These are phyloP conservation scores for Syngnathus rostellatus DNA, from an alignment of 2,797 vertebrate genomes.

Conservation along the genomic window DNA sequence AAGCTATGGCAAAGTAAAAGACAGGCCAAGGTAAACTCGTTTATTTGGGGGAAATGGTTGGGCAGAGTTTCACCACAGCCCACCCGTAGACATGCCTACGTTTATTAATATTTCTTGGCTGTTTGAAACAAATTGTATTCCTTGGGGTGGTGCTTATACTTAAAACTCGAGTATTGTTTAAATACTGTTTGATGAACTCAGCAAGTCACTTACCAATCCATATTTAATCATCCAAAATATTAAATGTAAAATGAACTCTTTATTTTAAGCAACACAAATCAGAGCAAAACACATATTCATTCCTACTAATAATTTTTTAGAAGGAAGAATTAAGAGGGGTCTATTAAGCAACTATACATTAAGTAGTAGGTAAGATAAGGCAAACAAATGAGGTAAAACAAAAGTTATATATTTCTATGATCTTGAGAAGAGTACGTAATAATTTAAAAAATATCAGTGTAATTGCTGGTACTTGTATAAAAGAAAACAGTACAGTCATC, in stretches of 20 bases:
- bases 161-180: too few species aligned
- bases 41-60: too few species aligned
- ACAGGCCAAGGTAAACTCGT: too few species aligned
- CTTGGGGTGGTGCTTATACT: too few species aligned
- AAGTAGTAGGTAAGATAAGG: neutral
- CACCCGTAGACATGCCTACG: too few species aligned
- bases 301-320: neutral
- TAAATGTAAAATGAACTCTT: neutral
- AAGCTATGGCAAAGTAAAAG: neutral
- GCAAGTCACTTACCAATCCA: neutral
- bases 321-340: neutral
- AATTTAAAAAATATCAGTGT: neutral
- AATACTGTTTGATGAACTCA: neutral
- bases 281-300: constrained; percentile 1
- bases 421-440: neutral
- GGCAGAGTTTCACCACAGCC: too few species aligned
- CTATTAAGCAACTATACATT: neutral
- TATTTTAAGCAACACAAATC: constrained; percentile 4
- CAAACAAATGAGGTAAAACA: neutral
- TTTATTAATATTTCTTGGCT: too few species aligned
- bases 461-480: neutral
- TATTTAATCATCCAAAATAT: neutral
- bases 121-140: too few species aligned
- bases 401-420: neutral
- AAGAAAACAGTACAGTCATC: neutral